Conservation (phyloP, 2,113 vertebrate genomes). For the Ctenodactylus gundi region DNA sequence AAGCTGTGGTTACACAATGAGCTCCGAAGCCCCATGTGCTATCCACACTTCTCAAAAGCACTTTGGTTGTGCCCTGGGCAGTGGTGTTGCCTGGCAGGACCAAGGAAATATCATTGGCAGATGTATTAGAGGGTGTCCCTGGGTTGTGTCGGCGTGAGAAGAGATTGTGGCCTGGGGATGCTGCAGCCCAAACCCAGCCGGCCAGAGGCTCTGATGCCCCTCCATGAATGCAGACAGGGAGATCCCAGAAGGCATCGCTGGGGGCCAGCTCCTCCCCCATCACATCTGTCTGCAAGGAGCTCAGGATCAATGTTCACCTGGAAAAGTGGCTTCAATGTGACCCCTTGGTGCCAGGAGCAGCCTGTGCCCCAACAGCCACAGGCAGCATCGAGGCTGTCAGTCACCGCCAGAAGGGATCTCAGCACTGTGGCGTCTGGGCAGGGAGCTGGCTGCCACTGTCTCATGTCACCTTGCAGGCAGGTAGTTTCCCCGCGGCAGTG, state of each 20-base stretch:
- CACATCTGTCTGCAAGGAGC: slow-evolving; percentile 74
- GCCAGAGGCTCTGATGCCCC: accelerated
- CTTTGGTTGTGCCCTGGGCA: not conserved
- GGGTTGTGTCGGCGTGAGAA: accelerated
- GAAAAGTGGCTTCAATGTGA: slow-evolving; percentile 71
- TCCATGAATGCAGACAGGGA: not conserved
- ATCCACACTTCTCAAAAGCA: not conserved
- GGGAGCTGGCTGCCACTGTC: not conserved
- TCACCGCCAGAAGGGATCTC: slow-evolving; percentile 54
- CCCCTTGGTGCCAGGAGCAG: slow-evolving; percentile 67
- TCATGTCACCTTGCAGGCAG: not conserved
- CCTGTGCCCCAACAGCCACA: slow-evolving; percentile 52
- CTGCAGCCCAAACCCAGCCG: not conserved
- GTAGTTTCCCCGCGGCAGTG: too few relatives aligned
- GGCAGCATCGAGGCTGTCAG: slow-evolving; percentile 72
- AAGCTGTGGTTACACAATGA: not conserved
- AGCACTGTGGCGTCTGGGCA: slow-evolving; percentile 50
- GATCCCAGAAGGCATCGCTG: not conserved
- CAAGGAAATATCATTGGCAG: not conserved
- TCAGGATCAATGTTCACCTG: slow-evolving; percentile 78
- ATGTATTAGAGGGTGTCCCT: too few relatives aligned
- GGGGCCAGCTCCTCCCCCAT: slow-evolving; percentile 14
- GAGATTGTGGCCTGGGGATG: too few relatives aligned
- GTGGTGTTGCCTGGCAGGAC: not conserved
- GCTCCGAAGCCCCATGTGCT: too few relatives aligned